These are phyloP conservation scores for Labroides dimidiatus DNA, from an alignment of 2,797 vertebrate species.

Conservation along the genomic window DNA sequence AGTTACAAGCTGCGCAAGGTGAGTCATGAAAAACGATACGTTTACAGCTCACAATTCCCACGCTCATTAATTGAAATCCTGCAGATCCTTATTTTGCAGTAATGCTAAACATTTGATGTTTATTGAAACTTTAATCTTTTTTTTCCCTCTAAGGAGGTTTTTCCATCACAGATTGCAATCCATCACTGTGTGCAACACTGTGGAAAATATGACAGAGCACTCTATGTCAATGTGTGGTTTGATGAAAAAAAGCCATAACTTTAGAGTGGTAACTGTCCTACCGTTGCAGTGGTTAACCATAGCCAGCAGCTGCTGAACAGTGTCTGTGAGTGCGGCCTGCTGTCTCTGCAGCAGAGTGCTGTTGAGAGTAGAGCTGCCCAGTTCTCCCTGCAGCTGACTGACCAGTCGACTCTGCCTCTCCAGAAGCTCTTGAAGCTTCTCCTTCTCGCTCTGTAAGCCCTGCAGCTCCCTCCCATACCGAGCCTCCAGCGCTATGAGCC, in stretches of 20 bases:
- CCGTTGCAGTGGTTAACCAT: conserved; percentile 85
- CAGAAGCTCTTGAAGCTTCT: conserved; percentile 83
- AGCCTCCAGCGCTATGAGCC: conserved; percentile 82
- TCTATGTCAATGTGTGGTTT: not conserved
- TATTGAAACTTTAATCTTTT: conserved; percentile 2
- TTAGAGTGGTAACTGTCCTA: conserved; percentile 46
- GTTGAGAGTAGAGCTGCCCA: conserved; percentile 82
- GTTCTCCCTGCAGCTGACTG: conserved; percentile 81
- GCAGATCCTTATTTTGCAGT: not conserved
- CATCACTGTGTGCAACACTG: not conserved
- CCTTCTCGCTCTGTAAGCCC: conserved; percentile 81
- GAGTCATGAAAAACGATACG: not conserved
- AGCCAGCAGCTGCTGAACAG: conserved; percentile 82
- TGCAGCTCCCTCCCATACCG: conserved; percentile 82
- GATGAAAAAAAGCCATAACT: not conserved
- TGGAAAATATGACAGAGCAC: not conserved
- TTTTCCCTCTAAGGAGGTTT: not conserved
- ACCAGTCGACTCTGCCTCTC: conserved; percentile 82
- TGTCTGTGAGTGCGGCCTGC: conserved; percentile 81
- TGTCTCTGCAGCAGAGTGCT: conserved; percentile 84
- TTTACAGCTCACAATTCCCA: conserved; percentile 7
- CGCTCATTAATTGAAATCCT: conserved; percentile 12
- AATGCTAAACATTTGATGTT: conserved; percentile 7
- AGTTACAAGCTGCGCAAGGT: conserved; percentile 32
- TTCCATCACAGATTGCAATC: conserved; percentile 7